phyloP scores from a whole-genome alignment of 2,113 vertebrate genomes.

The Balaenoptera acutorostrata region DNA sequence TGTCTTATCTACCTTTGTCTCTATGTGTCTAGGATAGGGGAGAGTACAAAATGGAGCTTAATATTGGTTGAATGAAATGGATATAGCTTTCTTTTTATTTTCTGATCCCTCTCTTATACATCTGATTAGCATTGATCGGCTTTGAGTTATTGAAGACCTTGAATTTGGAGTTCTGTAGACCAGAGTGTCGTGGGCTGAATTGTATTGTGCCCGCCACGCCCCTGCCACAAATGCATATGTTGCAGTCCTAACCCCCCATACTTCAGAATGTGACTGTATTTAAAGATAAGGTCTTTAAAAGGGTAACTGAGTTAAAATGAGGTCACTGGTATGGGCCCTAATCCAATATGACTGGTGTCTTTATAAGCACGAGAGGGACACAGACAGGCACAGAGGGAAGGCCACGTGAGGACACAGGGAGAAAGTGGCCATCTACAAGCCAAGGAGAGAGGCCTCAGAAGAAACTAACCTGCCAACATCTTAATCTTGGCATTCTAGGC shows the following conservation, averaged over 20 bases:
- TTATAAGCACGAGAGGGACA: background rate
- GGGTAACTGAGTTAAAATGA: background rate
- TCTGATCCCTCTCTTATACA: background rate
- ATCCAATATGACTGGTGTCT: background rate
- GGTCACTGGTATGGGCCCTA: background rate
- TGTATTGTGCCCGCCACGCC: rapidly evolving
- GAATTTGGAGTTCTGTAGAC: background rate
- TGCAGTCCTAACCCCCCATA: background rate
- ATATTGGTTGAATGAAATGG: background rate
- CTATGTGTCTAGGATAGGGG: background rate
- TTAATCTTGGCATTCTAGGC: background rate
- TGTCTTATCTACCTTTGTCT: background rate
- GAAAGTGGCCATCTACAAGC: background rate
- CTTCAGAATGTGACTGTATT: background rate
- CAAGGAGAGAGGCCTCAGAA: background rate
- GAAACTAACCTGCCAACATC: background rate
- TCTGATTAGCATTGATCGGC: background rate
- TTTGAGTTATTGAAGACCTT: background rate
- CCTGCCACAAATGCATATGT: background rate
- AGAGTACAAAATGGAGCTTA: background rate
- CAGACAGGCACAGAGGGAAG: background rate
- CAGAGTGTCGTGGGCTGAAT: background rate
- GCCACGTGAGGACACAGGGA: background rate
- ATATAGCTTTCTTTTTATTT: background rate
- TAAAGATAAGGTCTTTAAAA: background rate